Conservation (phyloP, 2,888 invertebrate genomes). For the Cheilosia grossa region DNA sequence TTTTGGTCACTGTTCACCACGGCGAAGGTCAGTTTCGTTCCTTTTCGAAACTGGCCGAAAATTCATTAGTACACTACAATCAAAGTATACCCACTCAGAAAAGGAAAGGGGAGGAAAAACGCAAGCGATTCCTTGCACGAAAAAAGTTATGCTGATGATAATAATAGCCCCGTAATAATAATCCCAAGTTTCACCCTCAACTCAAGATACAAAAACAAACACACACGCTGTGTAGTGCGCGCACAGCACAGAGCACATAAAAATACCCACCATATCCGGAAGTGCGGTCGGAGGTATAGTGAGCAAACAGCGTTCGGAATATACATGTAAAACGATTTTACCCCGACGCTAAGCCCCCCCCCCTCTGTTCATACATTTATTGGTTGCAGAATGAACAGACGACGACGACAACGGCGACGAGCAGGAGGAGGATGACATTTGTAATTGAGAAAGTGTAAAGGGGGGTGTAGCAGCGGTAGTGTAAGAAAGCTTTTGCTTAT, state of each 20-base stretch:
- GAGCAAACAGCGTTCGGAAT: constrained; percentile 58
- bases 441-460: constrained; percentile 59
- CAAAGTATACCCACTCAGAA: constrained; percentile 6
- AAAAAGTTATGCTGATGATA: constrained; percentile 58
- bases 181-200: constrained; percentile 67
- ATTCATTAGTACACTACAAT: constrained; percentile 46
- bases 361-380: constrained; percentile 19
- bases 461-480: constrained; percentile 12
- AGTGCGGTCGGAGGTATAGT: constrained; percentile 63
- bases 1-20: neutral
- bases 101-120: constrained; percentile 6
- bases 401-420: neutral
- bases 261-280: constrained; percentile 51
- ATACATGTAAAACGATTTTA: constrained; percentile 62
- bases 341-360: constrained; percentile 24
- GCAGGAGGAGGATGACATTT: constrained; percentile 51
- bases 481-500: constrained; percentile 38
- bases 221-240: neutral
- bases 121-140: constrained; percentile 27
- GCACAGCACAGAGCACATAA: neutral
- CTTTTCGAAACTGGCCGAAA: neutral
- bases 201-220: constrained; percentile 53
- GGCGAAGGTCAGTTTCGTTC: constrained; percentile 18
- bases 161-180: constrained; percentile 63
- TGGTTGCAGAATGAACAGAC: constrained; percentile 25